Conservation (phyloP, 2,113 vertebrate species). For the Scortum barcoo region DNA sequence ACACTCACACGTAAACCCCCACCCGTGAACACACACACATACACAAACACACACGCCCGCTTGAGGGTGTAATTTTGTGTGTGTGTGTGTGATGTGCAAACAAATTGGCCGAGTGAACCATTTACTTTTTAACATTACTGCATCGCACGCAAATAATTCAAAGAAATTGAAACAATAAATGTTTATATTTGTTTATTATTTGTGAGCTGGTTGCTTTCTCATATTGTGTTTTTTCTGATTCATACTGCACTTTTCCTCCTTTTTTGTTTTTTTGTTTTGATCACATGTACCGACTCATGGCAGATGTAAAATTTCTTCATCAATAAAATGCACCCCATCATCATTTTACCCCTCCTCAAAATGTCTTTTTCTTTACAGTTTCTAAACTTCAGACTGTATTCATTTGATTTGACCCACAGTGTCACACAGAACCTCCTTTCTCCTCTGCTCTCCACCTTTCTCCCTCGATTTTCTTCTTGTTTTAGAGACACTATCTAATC, state of each 20-base stretch:
- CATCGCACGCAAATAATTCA: neutral
- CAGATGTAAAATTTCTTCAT: slow-evolving; percentile 31
- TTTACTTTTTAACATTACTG: slow-evolving; percentile 12
- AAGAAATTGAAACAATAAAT: too few relatives aligned
- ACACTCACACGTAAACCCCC: slow-evolving; percentile 49
- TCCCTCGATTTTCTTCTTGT: slow-evolving; percentile 63
- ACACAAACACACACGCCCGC: slow-evolving; percentile 36
- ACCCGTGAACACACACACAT: slow-evolving; percentile 31
- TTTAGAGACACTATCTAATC: slow-evolving; percentile 76
- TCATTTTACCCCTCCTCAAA: neutral
- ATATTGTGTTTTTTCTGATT: neutral
- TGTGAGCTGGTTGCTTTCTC: neutral
- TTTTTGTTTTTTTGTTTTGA: slow-evolving; percentile 9
- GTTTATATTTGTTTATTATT: neutral
- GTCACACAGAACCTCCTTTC: slow-evolving; percentile 47
- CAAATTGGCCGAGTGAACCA: slow-evolving; percentile 35
- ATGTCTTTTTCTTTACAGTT: neutral
- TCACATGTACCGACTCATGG: slow-evolving; percentile 8
- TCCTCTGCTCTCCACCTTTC: slow-evolving; percentile 49
- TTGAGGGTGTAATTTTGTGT: slow-evolving; percentile 38
- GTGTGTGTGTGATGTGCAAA: slow-evolving; percentile 42
- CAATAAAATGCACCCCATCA: neutral
- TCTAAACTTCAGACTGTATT: slow-evolving; percentile 26
- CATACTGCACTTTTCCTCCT: neutral
- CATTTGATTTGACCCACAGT: slow-evolving; percentile 42